Evolutionary conservation across 1,140 invertebrate genomes (phyloP).

Genomic region (Neuroterus valhalla): DNA sequence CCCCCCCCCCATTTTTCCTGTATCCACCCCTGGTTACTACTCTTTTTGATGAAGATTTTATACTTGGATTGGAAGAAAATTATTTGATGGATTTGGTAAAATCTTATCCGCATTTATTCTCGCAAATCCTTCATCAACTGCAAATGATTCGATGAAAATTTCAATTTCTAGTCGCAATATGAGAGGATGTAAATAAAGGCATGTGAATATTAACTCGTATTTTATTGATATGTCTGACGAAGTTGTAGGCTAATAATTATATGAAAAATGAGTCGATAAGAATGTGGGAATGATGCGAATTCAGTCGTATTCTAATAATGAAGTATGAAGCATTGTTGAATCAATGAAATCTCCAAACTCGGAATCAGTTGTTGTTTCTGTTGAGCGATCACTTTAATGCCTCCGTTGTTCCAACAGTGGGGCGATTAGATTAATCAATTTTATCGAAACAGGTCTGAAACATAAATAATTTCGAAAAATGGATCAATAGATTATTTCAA

Average conservation of each 20-base stretch:
- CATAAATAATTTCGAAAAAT: slow-evolving; percentile 21
- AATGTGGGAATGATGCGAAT: not conserved
- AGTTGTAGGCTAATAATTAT: not conserved
- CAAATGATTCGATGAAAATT: too few relatives aligned
- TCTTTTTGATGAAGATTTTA: too few relatives aligned
- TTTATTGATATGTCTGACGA: too few relatives aligned
- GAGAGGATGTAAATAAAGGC: too few relatives aligned
- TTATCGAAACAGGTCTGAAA: slow-evolving; percentile 59
- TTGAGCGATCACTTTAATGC: slow-evolving; percentile 37
- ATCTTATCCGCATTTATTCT: too few relatives aligned
- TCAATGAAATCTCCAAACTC: not conserved
- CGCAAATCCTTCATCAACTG: too few relatives aligned
- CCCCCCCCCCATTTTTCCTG: too few relatives aligned
- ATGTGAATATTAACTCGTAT: too few relatives aligned
- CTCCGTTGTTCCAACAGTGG: slow-evolving; percentile 60
- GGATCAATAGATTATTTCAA: not conserved
- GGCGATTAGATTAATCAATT: slow-evolving; percentile 60
- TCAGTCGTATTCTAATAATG: not conserved
- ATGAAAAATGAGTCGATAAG: not conserved
- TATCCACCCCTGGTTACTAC: too few relatives aligned
- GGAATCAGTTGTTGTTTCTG: not conserved
- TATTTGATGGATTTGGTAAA: too few relatives aligned
- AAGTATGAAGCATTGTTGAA: not conserved
- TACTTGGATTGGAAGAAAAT: too few relatives aligned
- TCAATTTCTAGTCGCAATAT: too few relatives aligned